Evolutionary conservation across 1,140 invertebrate genomes (phyloP).

Genomic region (Lordiphosa stackelbergi): DNA sequence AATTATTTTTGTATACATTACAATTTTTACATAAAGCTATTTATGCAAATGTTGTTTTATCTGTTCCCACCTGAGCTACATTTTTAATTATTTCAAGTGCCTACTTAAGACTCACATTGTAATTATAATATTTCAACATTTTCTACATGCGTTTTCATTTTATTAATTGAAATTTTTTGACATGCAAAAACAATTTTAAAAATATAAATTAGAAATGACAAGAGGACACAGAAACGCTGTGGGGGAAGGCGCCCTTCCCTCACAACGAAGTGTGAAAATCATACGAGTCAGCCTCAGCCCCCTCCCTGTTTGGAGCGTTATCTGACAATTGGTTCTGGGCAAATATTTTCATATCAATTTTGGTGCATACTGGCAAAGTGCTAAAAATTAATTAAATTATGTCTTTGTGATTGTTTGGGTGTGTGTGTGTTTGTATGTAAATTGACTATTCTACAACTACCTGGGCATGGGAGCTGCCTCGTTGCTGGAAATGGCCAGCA

Average conservation of each 20-base stretch:
- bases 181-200: conserved; percentile 3
- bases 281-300: neutral
- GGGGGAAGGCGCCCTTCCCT: conserved; percentile 2
- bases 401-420: conserved; percentile 6
- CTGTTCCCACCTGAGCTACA: conserved; percentile 3
- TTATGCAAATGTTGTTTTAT: neutral
- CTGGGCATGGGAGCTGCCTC: conserved; percentile 75
- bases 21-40: no score
- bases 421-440: conserved; percentile 14
- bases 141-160: conserved; percentile 57
- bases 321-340: conserved; percentile 47
- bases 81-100: conserved; percentile 25
- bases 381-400: conserved; percentile 55
- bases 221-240: no score
- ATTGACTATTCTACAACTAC: conserved; percentile 62
- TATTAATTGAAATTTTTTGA: conserved; percentile 55
- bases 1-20: no score
- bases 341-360: conserved; percentile 58
- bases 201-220: conserved; percentile 22
- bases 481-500: conserved; percentile 60
- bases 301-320: neutral
- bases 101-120: conserved; percentile 3
- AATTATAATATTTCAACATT: conserved; percentile 23
- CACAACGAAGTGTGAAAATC: conserved; percentile 39
- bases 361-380: conserved; percentile 29